Percentiles rank a stretch among this genome's conserved stretches.
Conservation (phyloP, 2,113 vertebrate genomes). For the Ammospiza caudacuta region DNA sequence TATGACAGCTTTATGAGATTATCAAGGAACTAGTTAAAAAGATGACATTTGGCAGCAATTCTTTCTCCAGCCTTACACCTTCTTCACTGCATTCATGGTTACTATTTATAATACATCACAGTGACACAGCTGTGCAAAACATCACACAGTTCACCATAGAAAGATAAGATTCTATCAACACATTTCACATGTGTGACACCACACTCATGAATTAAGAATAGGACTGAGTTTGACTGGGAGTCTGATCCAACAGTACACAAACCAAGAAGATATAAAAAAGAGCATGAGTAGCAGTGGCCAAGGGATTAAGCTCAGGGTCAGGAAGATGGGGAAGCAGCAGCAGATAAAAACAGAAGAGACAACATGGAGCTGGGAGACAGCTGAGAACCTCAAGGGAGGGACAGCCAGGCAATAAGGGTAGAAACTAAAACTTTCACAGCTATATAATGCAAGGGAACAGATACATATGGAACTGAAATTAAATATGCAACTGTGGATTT, state of each 20-base stretch:
- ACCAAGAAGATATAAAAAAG: neutral
- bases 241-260: neutral
- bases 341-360: neutral
- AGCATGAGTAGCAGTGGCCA: neutral
- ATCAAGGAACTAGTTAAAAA: conserved; percentile 26
- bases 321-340: neutral
- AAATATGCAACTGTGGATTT: neutral
- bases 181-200: neutral
- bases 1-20: neutral
- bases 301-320: neutral
- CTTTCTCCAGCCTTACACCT: neutral
- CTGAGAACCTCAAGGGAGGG: neutral
- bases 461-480: neutral
- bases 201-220: neutral
- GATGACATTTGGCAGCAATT: neutral
- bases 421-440: neutral
- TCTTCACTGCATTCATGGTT: neutral
- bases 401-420: neutral
- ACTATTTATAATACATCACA: neutral
- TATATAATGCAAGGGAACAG: neutral
- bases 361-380: neutral
- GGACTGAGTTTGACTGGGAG: neutral
- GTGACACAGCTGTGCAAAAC: neutral
- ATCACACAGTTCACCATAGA: conserved; percentile 19
- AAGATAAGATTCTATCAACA: conserved; percentile 16